These are phyloP conservation scores for Ondatra zibethicus DNA, from an alignment of 2,113 vertebrate species.

Conservation along the genomic window DNA sequence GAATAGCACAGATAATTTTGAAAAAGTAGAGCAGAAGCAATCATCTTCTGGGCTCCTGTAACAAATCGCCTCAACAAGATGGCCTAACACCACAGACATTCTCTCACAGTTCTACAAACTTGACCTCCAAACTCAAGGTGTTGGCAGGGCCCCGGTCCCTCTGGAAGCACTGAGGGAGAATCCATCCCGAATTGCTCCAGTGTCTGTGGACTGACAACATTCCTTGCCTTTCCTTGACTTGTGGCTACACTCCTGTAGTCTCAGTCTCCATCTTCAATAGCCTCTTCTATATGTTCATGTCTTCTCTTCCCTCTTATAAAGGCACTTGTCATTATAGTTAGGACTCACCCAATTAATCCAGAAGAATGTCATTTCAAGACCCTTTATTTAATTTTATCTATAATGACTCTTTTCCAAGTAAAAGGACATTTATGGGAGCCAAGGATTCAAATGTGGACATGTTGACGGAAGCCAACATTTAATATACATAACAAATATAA, in stretches of 20 bases:
- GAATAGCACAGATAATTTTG: conserved; percentile 10
- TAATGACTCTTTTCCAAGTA: not conserved
- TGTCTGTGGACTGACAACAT: not conserved
- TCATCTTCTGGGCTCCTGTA: not conserved
- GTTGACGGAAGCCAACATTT: not conserved
- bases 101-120: not conserved
- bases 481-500: not conserved
- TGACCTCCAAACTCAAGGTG: not conserved
- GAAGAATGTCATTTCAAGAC: not conserved
- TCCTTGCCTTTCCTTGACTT: not conserved
- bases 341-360: not conserved
- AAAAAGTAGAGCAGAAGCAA: not conserved
- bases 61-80: not conserved
- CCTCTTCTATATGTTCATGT: not conserved
- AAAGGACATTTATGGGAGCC: not conserved
- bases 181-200: not conserved
- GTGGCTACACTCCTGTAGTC: not conserved
- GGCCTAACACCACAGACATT: not conserved
- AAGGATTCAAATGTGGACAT: not conserved
- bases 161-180: not conserved
- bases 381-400: not conserved
- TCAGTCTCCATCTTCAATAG: not conserved
- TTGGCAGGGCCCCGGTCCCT: not conserved
- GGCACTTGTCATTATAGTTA: not conserved
- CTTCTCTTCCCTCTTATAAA: not conserved